These are phyloP conservation scores for Pygocentrus nattereri DNA, from an alignment of 2,797 vertebrate species.

Conservation along the genomic window DNA sequence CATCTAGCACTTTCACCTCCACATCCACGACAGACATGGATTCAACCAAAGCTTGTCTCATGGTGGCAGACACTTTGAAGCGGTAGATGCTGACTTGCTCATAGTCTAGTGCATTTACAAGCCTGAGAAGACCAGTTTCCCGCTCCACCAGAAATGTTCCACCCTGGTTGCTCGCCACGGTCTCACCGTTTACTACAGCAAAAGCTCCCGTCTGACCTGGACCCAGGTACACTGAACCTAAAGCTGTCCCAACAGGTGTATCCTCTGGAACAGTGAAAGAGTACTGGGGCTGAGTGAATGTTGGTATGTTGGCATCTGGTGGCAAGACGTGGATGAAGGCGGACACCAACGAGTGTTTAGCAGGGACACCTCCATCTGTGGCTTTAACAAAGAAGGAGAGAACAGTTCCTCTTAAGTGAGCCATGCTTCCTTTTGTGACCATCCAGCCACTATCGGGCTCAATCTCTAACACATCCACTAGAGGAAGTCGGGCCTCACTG, in stretches of 20 bases:
- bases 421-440: slow-evolving; percentile 90
- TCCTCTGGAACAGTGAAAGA: slow-evolving; percentile 94
- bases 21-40: slow-evolving; percentile 89
- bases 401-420: slow-evolving; percentile 90
- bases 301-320: slow-evolving; percentile 87
- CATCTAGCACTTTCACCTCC: slow-evolving; percentile 92
- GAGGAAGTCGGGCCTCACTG: slow-evolving; percentile 83
- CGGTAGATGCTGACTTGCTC: slow-evolving; percentile 90
- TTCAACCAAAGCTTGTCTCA: slow-evolving; percentile 81
- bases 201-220: slow-evolving; percentile 82
- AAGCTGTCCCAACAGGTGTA: slow-evolving; percentile 86
- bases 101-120: slow-evolving; percentile 90
- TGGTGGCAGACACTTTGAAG: slow-evolving; percentile 86
- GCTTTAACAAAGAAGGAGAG: slow-evolving; percentile 95
- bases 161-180: slow-evolving; percentile 88
- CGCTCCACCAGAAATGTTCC: slow-evolving; percentile 89
- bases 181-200: slow-evolving; percentile 84
- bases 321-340: slow-evolving; percentile 93
- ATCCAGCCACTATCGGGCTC: slow-evolving; percentile 92
- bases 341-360: slow-evolving; percentile 91
- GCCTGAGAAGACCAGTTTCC: slow-evolving; percentile 89
- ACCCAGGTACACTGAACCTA: slow-evolving; percentile 90
- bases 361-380: slow-evolving; percentile 88
- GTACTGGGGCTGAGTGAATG: slow-evolving; percentile 95
- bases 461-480: slow-evolving; percentile 91